Evolutionary conservation across 2,888 invertebrate species (phyloP).

Genomic region (Coronaproctus castanopsis): DNA sequence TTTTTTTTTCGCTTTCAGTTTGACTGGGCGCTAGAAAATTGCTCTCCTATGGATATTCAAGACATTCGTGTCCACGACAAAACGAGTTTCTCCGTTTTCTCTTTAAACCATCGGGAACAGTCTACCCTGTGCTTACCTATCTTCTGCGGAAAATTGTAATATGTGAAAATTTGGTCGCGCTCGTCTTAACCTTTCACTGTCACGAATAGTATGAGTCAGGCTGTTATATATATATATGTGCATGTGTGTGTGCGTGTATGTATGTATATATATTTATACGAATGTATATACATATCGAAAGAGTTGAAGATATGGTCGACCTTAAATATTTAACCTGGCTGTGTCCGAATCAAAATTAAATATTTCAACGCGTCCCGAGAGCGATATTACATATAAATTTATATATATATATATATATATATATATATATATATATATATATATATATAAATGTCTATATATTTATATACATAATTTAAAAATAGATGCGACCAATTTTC

Average conservation of each 20-base stretch:
- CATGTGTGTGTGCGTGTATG: neutral
- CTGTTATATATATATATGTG: too few species aligned
- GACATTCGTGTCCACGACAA: conserved; percentile 9
- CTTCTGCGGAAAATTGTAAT: neutral
- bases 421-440: too few species aligned
- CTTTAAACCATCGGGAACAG: neutral
- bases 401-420: too few species aligned
- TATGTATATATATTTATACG: neutral
- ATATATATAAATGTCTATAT: too few species aligned
- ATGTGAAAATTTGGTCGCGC: neutral
- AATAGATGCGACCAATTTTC: too few species aligned
- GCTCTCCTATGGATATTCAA: conserved; percentile 14
- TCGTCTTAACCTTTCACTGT: too few species aligned
- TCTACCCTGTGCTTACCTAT: too few species aligned
- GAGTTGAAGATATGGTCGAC: too few species aligned
- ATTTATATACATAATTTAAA: too few species aligned
- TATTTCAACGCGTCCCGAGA: neutral
- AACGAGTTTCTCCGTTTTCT: neutral
- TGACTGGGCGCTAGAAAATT: conserved; percentile 6
- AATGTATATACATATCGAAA: too few species aligned
- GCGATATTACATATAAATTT: too few species aligned
- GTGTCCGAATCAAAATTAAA: neutral
- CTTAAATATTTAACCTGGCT: neutral
- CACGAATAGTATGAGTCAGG: too few species aligned
- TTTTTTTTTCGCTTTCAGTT: conserved; percentile 6